Conservation (phyloP, 2,888 invertebrate genomes). For the Nomada fabriciana region DNA sequence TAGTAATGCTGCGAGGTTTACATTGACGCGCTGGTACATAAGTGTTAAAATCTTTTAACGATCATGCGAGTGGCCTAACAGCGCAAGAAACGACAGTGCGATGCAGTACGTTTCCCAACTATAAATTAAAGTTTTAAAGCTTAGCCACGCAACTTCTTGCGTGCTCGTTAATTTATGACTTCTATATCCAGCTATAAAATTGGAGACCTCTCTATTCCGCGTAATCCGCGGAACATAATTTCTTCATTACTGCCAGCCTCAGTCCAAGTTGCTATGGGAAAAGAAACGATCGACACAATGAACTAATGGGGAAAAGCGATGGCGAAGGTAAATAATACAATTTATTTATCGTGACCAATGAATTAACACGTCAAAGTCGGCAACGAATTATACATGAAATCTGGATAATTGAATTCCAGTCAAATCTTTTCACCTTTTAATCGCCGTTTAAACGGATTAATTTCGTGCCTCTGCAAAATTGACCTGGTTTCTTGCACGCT, state of each 20-base stretch:
- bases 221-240: not conserved
- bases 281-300: not conserved
- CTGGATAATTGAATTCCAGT: not conserved
- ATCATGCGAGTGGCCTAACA: not conserved
- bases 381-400: too few relatives aligned
- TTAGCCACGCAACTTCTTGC: not conserved
- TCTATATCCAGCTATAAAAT: not conserved
- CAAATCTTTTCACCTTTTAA: not conserved
- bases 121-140: not conserved
- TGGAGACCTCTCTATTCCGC: not conserved
- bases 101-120: not conserved
- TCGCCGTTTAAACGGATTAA: conserved; percentile 1
- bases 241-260: not conserved
- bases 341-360: too few relatives aligned
- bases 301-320: not conserved
- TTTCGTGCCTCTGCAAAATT: conserved; percentile 46
- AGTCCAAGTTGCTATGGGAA: not conserved
- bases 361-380: too few relatives aligned
- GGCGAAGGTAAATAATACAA: too few relatives aligned
- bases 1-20: too few relatives aligned
- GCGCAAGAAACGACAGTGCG: not conserved
- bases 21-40: too few relatives aligned
- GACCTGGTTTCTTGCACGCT: conserved; percentile 45
- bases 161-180: not conserved
- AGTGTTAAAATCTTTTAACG: not conserved